phyloP scores from a whole-genome alignment of 2,113 vertebrate species.

The Cyprinus carpio region DNA sequence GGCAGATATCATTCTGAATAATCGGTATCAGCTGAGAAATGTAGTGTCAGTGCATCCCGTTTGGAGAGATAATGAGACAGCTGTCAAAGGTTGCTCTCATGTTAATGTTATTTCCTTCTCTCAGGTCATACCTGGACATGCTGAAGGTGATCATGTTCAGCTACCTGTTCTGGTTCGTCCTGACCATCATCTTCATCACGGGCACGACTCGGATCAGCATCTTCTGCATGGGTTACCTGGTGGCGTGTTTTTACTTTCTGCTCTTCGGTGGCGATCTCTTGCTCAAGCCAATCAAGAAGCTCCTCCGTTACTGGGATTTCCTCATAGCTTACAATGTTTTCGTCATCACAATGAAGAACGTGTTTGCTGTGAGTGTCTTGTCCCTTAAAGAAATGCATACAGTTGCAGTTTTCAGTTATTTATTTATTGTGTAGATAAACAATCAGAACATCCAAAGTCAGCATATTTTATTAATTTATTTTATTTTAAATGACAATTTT shows the following conservation, averaged over 20 bases:
- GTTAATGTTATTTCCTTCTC: conserved; percentile 35
- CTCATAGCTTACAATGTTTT: conserved; percentile 98
- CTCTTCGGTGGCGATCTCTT: conserved; percentile 93
- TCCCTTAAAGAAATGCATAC: background rate
- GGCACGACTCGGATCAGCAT: conserved; percentile 97
- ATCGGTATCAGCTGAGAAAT: no score
- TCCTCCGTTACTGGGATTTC: conserved; percentile 98
- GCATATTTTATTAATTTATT: no score
- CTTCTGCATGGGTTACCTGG: conserved; percentile 99
- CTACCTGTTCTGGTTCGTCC: conserved; percentile 99
- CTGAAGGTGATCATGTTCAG: conserved; percentile 96
- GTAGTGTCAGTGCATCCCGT: no score
- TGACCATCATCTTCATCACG: conserved; percentile 98
- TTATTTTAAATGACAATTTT: no score
- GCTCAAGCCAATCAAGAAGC: conserved; percentile 94
- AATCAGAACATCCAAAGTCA: no score
- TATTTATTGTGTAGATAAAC: background rate
- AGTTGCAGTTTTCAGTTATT: background rate
- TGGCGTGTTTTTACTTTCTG: conserved; percentile 98
- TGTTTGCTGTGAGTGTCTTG: conserved; percentile 84
- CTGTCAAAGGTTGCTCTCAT: background rate
- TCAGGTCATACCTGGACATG: conserved; percentile 97
- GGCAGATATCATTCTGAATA: no score
- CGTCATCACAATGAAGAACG: conserved; percentile 98
- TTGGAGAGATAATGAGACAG: background rate